Evolutionary conservation across 2,113 vertebrate species (phyloP), one percentile per base, ranked within the genome.

Genomic region (Stigmatopora argus): DNA sequence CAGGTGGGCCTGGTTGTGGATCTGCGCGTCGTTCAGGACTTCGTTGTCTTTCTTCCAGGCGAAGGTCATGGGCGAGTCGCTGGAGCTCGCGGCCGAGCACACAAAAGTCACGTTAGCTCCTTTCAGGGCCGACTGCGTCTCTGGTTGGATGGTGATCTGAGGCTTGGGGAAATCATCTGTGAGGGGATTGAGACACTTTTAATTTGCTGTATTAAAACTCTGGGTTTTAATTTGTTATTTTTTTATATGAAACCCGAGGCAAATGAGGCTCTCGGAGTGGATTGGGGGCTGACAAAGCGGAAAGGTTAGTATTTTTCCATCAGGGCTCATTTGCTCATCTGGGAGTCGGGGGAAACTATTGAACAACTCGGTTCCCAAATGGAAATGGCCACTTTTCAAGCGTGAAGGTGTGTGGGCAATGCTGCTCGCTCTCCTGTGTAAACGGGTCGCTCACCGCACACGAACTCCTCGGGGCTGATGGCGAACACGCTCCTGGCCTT

Each of bases 21-120:
- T 94, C 77, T 98, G 95, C 0, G 90, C 93, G 2, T 96, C 92
- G 5, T 90, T 91, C 51, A 98, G 85, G 2, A 92, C 87, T 66
- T 99, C 95, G 0, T 97, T 97, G 89, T 99, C 97, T 73, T 98
- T 99, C 78, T 96, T 98, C 97, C 97, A 99, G 31, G 96, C 92
- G 46, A 98, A 98, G 60, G 94, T 98, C 95, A 99, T 98, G 0
- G 95, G 96, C 0, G 97, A 98, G 83, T 98, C 95, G 41, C 97
- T 99, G 87, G 96, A 98, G 84, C 96, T 98, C 18, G 95, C 95
- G 7, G 96, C 97, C 0, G 95, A 96, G 85, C 97, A 99, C 7
- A 97, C 84, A 7, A 98, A 97, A 46, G 92, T 97, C 84, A 98
- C 91, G 78, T 98, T 96, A 85, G 93, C 90, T 65, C 93, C 93